These are phyloP conservation scores for Aphelenchoides bicaudatus DNA, from an alignment of 2,888 invertebrate genomes.

Conservation along the genomic window DNA sequence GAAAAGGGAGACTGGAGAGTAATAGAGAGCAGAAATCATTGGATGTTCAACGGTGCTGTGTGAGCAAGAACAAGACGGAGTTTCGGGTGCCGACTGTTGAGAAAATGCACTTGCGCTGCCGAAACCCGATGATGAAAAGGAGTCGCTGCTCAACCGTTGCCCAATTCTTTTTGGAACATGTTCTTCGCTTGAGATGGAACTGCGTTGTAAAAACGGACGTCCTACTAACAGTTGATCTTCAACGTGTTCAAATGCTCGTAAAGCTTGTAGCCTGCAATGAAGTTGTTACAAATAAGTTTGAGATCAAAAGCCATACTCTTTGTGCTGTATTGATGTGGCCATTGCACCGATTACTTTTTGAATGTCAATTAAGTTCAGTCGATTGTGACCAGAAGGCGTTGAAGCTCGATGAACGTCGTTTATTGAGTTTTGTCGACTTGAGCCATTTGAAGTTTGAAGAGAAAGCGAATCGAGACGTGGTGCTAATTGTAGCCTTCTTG, in stretches of 20 bases:
- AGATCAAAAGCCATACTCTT: constrained; percentile 17
- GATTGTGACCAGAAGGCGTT: constrained; percentile 1
- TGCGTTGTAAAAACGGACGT: constrained; percentile 7
- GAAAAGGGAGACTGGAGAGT: constrained; percentile 4
- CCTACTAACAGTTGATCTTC: constrained; percentile 15
- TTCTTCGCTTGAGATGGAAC: background rate
- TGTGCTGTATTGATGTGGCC: background rate
- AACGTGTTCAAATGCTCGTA: constrained; percentile 12
- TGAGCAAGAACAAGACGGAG: constrained; percentile 10
- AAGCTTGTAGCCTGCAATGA: constrained; percentile 12
- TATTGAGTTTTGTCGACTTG: background rate
- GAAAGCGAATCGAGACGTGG: background rate
- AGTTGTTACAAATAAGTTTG: background rate
- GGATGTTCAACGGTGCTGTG: too few relatives aligned
- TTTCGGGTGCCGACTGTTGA: constrained; percentile 18
- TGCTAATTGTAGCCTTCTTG: background rate
- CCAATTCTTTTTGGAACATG: constrained; percentile 3
- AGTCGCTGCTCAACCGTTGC: constrained; percentile 18
- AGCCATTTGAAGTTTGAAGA: too few relatives aligned
- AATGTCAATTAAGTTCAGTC: constrained; percentile 14
- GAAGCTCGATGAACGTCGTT: background rate
- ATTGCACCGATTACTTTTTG: constrained; percentile 11
- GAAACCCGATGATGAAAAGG: constrained; percentile 1
- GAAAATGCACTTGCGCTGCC: constrained; percentile 4
- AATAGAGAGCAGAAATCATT: background rate